A percentile compares a stretch with the other conserved stretches of the same genome.
Conservation (phyloP, 2,888 invertebrate genomes). For the Phragmatobia fuliginosa region DNA sequence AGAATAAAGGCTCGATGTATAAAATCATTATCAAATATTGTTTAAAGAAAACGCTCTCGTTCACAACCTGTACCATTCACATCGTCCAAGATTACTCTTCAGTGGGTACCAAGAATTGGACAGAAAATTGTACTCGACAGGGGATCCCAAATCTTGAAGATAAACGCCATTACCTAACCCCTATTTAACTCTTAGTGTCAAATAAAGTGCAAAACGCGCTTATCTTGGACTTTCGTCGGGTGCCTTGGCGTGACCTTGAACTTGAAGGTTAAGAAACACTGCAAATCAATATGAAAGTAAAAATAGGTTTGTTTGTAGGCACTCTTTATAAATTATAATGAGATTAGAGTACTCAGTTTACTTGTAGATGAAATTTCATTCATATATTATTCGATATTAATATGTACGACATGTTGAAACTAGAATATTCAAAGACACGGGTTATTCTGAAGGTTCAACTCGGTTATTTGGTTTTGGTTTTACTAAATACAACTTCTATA, state of each 20-base stretch:
- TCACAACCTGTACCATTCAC: constrained; percentile 38
- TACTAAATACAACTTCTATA: too few species aligned
- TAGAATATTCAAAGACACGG: too few species aligned
- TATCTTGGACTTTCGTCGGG: constrained; percentile 13
- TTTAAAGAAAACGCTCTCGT: constrained; percentile 4
- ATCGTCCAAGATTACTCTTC: constrained; percentile 53
- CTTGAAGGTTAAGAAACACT: background rate
- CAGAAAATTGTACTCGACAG: constrained; percentile 55
- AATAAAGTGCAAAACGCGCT: constrained; percentile 12
- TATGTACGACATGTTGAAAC: background rate
- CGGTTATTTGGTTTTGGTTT: too few species aligned
- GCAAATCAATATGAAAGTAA: constrained; percentile 10
- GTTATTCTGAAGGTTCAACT: too few species aligned
- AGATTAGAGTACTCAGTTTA: background rate
- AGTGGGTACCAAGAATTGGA: constrained; percentile 51
- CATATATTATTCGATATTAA: background rate
- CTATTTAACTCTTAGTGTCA: constrained; percentile 17
- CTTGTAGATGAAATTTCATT: background rate
- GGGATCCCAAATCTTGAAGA: constrained; percentile 14
- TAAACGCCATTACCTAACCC: constrained; percentile 14
- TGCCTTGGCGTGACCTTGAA: background rate
- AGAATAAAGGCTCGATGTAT: too few species aligned
- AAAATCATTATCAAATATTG: too few species aligned
- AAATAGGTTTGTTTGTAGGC: background rate
- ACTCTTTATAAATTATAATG: too few species aligned